Conservation (phyloP, 92 coral and sea anemone species). For the Umimayanthus kanabou region DNA sequence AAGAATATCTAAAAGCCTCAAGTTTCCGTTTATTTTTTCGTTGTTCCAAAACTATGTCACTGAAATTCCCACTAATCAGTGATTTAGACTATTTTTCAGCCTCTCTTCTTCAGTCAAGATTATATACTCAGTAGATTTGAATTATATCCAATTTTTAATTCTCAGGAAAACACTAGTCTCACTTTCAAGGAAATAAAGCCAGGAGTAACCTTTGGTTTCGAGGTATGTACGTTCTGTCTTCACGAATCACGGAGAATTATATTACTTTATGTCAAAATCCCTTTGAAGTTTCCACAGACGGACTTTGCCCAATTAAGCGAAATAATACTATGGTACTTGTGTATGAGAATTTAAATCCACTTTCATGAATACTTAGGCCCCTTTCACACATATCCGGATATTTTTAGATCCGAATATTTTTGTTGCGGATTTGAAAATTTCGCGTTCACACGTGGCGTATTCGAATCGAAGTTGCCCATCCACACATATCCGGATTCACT, state of each 20-base stretch:
- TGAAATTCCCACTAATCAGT: too few relatives aligned
- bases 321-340: not conserved
- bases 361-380: too few relatives aligned
- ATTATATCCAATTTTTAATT: not conserved
- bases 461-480: too few relatives aligned
- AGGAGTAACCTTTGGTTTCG: constrained; percentile 7
- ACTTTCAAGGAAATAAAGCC: not conserved
- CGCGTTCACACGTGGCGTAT: too few relatives aligned
- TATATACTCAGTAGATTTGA: too few relatives aligned
- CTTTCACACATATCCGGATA: too few relatives aligned
- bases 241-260: not conserved
- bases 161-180: not conserved
- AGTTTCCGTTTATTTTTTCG: too few relatives aligned
- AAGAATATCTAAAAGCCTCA: too few relatives aligned
- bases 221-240: not conserved
- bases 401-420: too few relatives aligned
- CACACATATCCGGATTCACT: too few relatives aligned
- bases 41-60: too few relatives aligned
- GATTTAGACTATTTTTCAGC: not conserved
- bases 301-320: not conserved
- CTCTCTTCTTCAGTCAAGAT: not conserved
- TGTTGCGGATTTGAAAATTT: too few relatives aligned
- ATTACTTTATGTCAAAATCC: not conserved
- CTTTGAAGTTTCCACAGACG: not conserved
- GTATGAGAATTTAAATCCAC: not conserved